Conservation (phyloP, 2,113 vertebrate genomes). For the Alligator mississippiensis region DNA sequence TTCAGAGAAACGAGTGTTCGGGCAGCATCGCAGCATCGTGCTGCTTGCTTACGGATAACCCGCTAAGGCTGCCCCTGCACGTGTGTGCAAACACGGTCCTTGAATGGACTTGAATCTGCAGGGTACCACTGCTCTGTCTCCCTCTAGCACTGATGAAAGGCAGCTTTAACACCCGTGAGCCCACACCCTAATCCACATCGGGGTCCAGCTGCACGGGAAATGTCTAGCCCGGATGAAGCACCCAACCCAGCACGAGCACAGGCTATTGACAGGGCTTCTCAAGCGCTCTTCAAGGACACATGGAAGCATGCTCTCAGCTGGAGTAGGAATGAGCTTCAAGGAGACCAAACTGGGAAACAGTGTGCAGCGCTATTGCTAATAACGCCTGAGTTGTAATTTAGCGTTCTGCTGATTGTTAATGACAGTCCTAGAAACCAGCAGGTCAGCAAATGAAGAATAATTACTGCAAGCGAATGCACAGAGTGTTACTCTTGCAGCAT, state of each 20-base stretch:
- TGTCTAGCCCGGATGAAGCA: neutral
- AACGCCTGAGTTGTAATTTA: neutral
- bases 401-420: neutral
- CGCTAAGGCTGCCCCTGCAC: neutral
- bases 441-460: conserved; percentile 16
- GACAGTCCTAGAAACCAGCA: neutral
- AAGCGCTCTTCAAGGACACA: neutral
- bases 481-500: neutral
- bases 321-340: neutral
- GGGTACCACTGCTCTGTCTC: rapidly evolving
- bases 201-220: neutral
- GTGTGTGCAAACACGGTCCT: neutral
- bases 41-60: neutral
- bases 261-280: neutral
- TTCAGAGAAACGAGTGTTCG: rapidly evolving
- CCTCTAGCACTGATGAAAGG: neutral
- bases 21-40: neutral
- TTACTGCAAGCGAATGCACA: neutral
- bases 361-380: neutral
- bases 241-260: neutral
- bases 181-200: neutral
- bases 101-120: neutral
- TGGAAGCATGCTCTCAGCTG: neutral
- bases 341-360: neutral
- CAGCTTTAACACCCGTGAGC: neutral